Base-by-base conservation (phyloP, 2,113 vertebrate genomes). In the Chascanopsetta lugubris region DNA sequence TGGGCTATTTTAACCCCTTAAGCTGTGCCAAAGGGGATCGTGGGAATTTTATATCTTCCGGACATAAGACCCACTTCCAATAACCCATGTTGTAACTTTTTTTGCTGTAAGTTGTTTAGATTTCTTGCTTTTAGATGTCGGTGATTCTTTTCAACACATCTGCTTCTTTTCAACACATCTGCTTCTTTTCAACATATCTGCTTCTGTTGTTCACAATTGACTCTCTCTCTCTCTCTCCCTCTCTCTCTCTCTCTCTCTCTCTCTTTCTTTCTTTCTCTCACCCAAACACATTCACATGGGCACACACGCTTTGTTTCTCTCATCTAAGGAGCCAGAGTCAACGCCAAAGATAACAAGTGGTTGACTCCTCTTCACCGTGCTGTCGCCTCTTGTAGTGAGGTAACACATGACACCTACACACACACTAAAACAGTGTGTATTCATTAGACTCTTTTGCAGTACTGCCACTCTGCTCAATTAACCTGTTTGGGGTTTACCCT, bases 271-370 rank as follows among this genome's bases (percentile, higher is more conserved):
- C 49, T 32, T 20, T 8, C 17, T 7, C n/a, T 15, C 38, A n/a
- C 21, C 2, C 43, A 49, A 24, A 50, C 56, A 18, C 47, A 6
- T 20, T 22, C 46, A 48, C 54, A n/a, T 34, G 5, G 18, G 24
- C 46, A 48, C 54, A n/a, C 45, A 8, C 25, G 9, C 27, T 61
- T 11, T 43, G 26, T 10, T 25, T 46, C 40, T 62, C 36, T 57
- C 48, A 17, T 40, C 42, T 43, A 59, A 99, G 97, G 97, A 92
- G 97, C 95, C 90, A 92, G 96, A 95, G 97, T 98, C 92, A 99
- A 99, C 94, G 96, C 97, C 95, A 99, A 98, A 98, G 97, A 99
- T 90, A 97, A 94, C 93, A 97, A 97, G 93, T 98, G 97, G 97
- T 93, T 98, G 91, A 98, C 96, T 92, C 97, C 97, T 92, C 95